These are phyloP conservation scores for Phoeniculus purpureus DNA, from an alignment of 2,797 vertebrate genomes.

Conservation along the genomic window DNA sequence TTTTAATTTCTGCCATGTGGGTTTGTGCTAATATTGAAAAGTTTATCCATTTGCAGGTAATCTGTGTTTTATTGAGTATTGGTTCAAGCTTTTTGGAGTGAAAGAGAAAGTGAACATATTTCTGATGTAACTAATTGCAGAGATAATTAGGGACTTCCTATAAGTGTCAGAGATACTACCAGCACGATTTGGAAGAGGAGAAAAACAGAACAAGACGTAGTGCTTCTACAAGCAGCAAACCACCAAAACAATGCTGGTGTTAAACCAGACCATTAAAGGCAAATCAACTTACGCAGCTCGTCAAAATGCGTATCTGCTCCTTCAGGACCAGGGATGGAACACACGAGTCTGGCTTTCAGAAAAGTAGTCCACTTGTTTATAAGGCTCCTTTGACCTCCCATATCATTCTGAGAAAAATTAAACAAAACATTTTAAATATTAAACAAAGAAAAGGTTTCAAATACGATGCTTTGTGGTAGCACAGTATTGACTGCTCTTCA, in stretches of 20 bases:
- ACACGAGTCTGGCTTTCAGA: constrained; percentile 94
- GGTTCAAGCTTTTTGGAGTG: neutral
- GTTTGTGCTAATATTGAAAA: neutral
- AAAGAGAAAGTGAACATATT: neutral
- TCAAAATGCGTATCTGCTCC: constrained; percentile 96
- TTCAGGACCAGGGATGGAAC: constrained; percentile 93
- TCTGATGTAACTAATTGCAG: neutral
- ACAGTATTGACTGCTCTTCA: neutral
- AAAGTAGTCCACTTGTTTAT: constrained; percentile 99
- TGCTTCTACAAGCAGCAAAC: neutral
- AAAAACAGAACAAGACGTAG: neutral
- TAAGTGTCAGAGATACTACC: neutral
- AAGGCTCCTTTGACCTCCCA: constrained; percentile 94
- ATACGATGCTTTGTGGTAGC: neutral
- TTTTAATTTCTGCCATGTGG: neutral
- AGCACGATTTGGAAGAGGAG: neutral
- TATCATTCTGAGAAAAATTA: constrained; percentile 87
- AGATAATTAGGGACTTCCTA: neutral
- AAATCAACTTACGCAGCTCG: constrained; percentile 90
- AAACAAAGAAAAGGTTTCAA: neutral
- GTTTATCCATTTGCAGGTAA: neutral
- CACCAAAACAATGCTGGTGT: neutral
- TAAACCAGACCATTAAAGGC: neutral
- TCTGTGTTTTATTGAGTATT: neutral
- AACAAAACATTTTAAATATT: neutral